Conservation (phyloP, 23 tunicate genomes). For the Trididemnum nubilum region DNA sequence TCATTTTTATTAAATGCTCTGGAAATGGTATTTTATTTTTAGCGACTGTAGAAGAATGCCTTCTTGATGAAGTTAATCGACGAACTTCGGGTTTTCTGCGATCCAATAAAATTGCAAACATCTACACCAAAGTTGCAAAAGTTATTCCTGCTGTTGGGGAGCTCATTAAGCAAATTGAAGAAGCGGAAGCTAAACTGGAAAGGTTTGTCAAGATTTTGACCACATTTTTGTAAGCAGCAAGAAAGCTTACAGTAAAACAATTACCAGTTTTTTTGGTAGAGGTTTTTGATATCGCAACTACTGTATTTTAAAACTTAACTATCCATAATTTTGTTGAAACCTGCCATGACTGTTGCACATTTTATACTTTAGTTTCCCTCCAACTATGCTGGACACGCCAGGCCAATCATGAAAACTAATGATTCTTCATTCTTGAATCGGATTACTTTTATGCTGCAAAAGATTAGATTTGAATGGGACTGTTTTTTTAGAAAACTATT, state of each 20-base stretch:
- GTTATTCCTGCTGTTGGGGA: slow-evolving; percentile 50
- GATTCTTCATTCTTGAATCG: too few species aligned
- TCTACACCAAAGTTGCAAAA: slow-evolving; percentile 82
- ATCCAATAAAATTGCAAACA: slow-evolving; percentile 67
- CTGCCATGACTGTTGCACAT: too few species aligned
- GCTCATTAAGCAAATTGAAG: slow-evolving; percentile 75
- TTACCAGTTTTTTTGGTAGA: not conserved
- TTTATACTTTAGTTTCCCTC: too few species aligned
- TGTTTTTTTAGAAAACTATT: too few species aligned
- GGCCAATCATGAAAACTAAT: too few species aligned
- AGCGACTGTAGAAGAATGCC: slow-evolving; percentile 72
- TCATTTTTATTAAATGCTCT: too few species aligned
- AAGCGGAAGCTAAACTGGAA: slow-evolving; percentile 50
- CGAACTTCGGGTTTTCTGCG: slow-evolving; percentile 70
- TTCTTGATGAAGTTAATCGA: slow-evolving; percentile 63
- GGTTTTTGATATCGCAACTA: not conserved
- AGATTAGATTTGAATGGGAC: too few species aligned
- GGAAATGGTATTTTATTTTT: not conserved
- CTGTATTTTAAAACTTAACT: not conserved
- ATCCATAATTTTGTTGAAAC: not conserved
- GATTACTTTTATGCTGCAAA: too few species aligned
- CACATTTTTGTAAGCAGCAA: too few species aligned
- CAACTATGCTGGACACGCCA: too few species aligned
- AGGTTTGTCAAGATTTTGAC: too few species aligned
- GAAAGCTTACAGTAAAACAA: not conserved